Evolutionary conservation across 2,113 vertebrate species (phyloP), one percentile per base, ranked within the genome.

Genomic region (Chrysemys picta): DNA sequence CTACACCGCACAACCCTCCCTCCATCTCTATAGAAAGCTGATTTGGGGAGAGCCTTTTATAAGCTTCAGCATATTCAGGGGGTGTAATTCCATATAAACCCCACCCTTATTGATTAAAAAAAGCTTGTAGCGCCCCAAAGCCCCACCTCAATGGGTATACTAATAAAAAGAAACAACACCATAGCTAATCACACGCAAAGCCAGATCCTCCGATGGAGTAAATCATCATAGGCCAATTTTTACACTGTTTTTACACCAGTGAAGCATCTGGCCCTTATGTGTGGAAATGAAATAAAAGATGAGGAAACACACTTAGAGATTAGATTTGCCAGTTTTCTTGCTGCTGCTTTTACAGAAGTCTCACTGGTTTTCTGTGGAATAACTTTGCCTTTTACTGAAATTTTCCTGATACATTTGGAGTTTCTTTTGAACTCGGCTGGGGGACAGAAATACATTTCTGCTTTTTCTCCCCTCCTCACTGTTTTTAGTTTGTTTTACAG

Each of bases 161-260:
- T 96, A 95, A 94, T 95, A 93, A 93, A 96, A 97, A 91, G 90
- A 96, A 96, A 94, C 82, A 95, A 45, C 95, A 89, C 93, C 5
- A 45, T 93, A 97, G 90, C 87, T 56, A 94, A 94, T 97, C 96
- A 89, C 52, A 88, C 72, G 91, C 72, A 92, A 84, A 94, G 45
- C 45, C 80, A 89, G 95, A 88, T 95, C 94, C 93, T 94, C 94
- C 84, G 69, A 3, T 85, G 81, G 6, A 94, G 83, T 95, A 82
- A 82, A 93, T 96, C 87, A 94, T 94, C 91, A 89, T 91, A 0
- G 6, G 82, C 93, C 95, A 91, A 94, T 97, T 97, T 96, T 94
- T 91, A 95, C 93, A 97, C 94, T 85, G 95, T 97, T 95, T 96
- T 97, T 96, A 89, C 91, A 95, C 93, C 90, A 96, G 27, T 35